These are phyloP conservation scores for Lissonota sp. DNA, from an alignment of 2,888 invertebrate species.

Conservation along the genomic window DNA sequence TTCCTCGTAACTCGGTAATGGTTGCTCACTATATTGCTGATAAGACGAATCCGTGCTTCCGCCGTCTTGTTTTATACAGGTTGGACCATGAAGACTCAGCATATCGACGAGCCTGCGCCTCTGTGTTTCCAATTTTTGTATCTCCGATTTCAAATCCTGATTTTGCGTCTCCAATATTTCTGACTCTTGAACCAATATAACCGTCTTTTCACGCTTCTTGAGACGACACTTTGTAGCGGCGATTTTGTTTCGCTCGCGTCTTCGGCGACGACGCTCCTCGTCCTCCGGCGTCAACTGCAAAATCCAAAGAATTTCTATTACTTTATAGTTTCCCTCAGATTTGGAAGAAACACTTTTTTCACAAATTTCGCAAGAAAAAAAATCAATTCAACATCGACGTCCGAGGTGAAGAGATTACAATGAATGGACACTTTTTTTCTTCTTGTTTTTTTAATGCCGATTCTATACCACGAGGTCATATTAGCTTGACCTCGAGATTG, in stretches of 20 bases:
- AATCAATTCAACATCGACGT: slow-evolving; percentile 11
- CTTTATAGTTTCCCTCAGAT: too few relatives aligned
- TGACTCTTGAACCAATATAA: slow-evolving; percentile 93
- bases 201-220: slow-evolving; percentile 96
- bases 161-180: slow-evolving; percentile 94
- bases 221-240: slow-evolving; percentile 97
- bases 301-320: slow-evolving; percentile 48
- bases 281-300: slow-evolving; percentile 94
- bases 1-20: slow-evolving; percentile 81
- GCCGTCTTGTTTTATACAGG: slow-evolving; percentile 86
- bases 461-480: neutral
- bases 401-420: neutral
- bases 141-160: slow-evolving; percentile 92
- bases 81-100: slow-evolving; percentile 90
- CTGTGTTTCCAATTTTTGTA: slow-evolving; percentile 92
- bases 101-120: slow-evolving; percentile 91
- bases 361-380: too few relatives aligned
- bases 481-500: too few relatives aligned
- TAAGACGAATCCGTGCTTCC: slow-evolving; percentile 83
- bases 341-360: too few relatives aligned
- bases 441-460: neutral
- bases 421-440: slow-evolving; percentile 9
- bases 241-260: slow-evolving; percentile 96
- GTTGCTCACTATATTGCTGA: slow-evolving; percentile 77
- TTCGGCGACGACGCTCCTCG: slow-evolving; percentile 93